These are phyloP conservation scores for Myotis yumanensis DNA, from an alignment of 2,113 vertebrate genomes.

Conservation along the genomic window DNA sequence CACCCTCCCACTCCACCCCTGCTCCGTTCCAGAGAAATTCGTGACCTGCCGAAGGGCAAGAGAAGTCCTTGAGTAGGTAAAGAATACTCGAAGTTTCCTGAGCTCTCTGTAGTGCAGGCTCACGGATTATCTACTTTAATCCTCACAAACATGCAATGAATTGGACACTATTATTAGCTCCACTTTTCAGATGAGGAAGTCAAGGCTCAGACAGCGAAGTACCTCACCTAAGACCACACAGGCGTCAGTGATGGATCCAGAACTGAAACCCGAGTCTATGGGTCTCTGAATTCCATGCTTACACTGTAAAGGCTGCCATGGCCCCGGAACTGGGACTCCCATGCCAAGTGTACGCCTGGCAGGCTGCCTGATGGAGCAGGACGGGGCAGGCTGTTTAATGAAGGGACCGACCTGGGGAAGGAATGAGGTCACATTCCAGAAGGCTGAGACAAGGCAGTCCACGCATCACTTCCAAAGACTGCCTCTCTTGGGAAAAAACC, in stretches of 20 bases:
- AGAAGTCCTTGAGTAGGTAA: neutral
- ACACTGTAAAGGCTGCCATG: neutral
- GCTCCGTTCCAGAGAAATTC: neutral
- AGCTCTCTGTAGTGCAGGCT: neutral
- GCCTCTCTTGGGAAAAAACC: constrained; percentile 41
- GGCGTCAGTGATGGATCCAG: neutral
- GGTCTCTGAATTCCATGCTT: neutral
- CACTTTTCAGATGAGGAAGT: neutral
- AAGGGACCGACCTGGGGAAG: constrained; percentile 39
- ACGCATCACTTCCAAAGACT: neutral
- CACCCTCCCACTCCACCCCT: neutral
- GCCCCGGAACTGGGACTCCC: neutral
- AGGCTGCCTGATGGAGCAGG: constrained; percentile 46
- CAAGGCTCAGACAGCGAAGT: neutral
- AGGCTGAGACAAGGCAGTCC: constrained; percentile 28
- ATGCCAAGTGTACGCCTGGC: neutral
- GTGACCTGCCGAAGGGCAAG: neutral
- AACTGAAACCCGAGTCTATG: neutral
- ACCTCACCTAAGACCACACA: neutral
- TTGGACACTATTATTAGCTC: neutral
- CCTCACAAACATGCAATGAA: neutral
- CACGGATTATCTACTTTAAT: neutral
- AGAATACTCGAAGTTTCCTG: neutral
- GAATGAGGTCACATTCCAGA: constrained; percentile 73
- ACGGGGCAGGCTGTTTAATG: constrained; percentile 51